Conservation (phyloP, 1,140 invertebrate species). For the Drosophila grimshawi region DNA sequence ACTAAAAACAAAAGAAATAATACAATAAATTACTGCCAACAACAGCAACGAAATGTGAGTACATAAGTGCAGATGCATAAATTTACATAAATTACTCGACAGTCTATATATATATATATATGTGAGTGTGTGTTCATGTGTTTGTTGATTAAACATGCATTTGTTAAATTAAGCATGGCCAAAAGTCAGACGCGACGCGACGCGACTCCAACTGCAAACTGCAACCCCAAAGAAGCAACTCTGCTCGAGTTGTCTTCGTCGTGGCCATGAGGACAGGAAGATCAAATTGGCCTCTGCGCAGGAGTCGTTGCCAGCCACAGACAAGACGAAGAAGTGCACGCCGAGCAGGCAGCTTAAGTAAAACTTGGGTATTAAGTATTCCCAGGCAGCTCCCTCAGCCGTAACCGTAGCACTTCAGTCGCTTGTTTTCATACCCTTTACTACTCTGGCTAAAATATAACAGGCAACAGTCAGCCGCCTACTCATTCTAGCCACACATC, state of each 20-base stretch:
- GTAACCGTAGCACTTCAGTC: conserved; percentile 46
- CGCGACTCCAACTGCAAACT: background rate
- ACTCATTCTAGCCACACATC: no score
- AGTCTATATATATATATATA: background rate
- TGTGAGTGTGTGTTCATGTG: conserved; percentile 21
- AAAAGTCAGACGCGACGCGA: background rate
- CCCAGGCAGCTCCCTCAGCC: conserved; percentile 66
- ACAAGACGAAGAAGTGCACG: background rate
- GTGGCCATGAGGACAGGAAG: conserved; percentile 18
- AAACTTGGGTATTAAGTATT: conserved; percentile 23
- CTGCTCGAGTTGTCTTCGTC: background rate
- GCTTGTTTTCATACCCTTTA: background rate
- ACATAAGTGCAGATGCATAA: conserved; percentile 28
- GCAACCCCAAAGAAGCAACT: conserved; percentile 7
- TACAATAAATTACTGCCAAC: conserved; percentile 24
- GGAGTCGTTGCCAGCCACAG: conserved; percentile 18
- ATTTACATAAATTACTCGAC: conserved; percentile 37
- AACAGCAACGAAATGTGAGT: conserved; percentile 5
- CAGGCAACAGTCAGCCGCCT: background rate
- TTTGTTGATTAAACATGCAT: conserved; percentile 48
- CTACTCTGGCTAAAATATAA: background rate
- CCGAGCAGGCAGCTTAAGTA: conserved; percentile 4
- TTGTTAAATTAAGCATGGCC: conserved; percentile 64
- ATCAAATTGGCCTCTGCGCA: conserved; percentile 10
- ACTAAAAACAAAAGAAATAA: conserved; percentile 3